These are phyloP conservation scores for Pipistrellus pygmaeus DNA, from an alignment of 2,797 vertebrate species.

Conservation along the genomic window DNA sequence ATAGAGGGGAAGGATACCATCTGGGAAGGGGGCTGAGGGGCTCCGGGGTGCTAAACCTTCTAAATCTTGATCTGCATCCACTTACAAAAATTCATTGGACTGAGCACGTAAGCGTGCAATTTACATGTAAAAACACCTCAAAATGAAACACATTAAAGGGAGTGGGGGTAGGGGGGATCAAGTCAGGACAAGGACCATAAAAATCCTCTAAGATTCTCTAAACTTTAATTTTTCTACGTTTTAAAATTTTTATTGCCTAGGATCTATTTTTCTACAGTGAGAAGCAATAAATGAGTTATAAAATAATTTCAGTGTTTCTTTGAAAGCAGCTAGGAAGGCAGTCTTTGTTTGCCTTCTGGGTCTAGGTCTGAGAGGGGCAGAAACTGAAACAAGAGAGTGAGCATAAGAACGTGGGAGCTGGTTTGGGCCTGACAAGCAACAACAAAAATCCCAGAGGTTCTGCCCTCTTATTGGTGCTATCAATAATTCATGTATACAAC, in stretches of 20 bases:
- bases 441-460: slow-evolving; percentile 13
- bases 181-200: slow-evolving; percentile 1
- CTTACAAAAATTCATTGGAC: neutral
- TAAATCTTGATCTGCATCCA: neutral
- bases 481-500: neutral
- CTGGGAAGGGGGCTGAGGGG: neutral
- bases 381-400: neutral
- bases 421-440: neutral
- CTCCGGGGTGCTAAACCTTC: neutral
- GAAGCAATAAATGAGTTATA: neutral
- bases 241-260: slow-evolving; percentile 33
- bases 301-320: slow-evolving; percentile 43
- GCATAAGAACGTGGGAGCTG: neutral
- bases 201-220: neutral
- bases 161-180: neutral
- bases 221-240: neutral
- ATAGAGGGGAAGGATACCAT: neutral
- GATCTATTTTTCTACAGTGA: neutral
- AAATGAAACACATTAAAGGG: slow-evolving; percentile 27
- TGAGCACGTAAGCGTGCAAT: neutral
- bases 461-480: neutral
- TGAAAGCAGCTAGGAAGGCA: neutral
- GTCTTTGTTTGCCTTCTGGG: neutral
- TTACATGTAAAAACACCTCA: neutral
- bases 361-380: neutral